A percentile compares a stretch with the other conserved stretches of the same genome.
phyloP scores from a whole-genome alignment of 2,888 invertebrate species.

The Patella caerulea region DNA sequence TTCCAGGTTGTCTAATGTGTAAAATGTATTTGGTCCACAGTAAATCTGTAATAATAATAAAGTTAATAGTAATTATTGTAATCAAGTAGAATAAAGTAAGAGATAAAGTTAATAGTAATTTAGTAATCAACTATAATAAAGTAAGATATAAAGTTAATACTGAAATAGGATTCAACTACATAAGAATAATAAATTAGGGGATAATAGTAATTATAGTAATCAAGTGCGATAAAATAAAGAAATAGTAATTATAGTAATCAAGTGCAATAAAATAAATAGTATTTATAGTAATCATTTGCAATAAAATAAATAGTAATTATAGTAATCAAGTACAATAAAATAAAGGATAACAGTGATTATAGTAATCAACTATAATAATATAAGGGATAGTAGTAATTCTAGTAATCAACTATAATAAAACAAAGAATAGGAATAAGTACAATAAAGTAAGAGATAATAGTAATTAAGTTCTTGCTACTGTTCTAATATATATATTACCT shows the following conservation, averaged over 20 bases:
- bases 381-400: too few species aligned
- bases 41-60: constrained; percentile 70
- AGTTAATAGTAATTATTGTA: background rate
- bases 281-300: too few species aligned
- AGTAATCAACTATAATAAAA: background rate
- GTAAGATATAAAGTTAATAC: background rate
- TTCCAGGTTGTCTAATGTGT: constrained; percentile 79
- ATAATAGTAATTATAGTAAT: too few species aligned
- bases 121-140: background rate
- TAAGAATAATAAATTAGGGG: too few species aligned
- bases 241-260: too few species aligned
- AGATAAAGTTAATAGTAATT: background rate
- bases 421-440: background rate
- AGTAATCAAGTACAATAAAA: background rate
- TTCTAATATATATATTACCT: constrained; percentile 72
- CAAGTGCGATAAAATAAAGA: too few species aligned
- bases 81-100: background rate
- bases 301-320: background rate
- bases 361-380: too few species aligned
- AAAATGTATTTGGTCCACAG: constrained; percentile 72
- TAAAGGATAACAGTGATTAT: background rate
- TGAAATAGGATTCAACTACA: too few species aligned
- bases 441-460: background rate
- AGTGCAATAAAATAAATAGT: background rate
- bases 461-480: too few species aligned